phyloP scores from a whole-genome alignment of 2,113 vertebrate species.

The Carlito syrichta region DNA sequence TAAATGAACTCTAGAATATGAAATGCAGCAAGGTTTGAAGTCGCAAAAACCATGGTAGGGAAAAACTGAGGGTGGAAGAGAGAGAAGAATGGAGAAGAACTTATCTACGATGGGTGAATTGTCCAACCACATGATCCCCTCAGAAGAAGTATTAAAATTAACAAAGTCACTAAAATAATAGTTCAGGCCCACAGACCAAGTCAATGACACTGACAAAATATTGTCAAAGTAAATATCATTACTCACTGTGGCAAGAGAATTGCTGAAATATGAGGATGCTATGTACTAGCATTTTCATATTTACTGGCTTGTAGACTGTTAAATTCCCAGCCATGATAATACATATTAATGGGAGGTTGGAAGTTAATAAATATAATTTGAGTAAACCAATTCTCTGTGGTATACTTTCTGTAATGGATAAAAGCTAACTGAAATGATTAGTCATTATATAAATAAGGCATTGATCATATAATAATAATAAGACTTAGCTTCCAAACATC shows the following conservation, averaged over 20 bases:
- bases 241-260: background rate
- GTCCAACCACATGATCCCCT: background rate
- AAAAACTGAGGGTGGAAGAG: background rate
- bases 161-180: conserved; percentile 14
- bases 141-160: conserved; percentile 2
- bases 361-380: conserved; percentile 71
- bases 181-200: background rate
- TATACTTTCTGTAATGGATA: conserved; percentile 41
- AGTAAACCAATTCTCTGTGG: conserved; percentile 56
- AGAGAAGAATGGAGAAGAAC: background rate
- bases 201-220: conserved; percentile 22
- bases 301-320: conserved; percentile 23
- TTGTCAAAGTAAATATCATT: background rate
- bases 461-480: conserved; percentile 58
- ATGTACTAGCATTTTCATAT: conserved; percentile 26
- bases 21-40: background rate
- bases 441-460: conserved; percentile 51
- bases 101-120: background rate
- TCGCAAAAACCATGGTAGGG: background rate
- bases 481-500: conserved; percentile 16
- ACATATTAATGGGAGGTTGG: conserved; percentile 61
- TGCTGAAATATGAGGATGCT: background rate
- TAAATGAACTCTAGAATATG: conserved; percentile 32
- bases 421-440: conserved; percentile 59
- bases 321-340: conserved; percentile 53